phyloP scores from a whole-genome alignment of 2,113 vertebrate genomes.

The Anoura caudifer region DNA sequence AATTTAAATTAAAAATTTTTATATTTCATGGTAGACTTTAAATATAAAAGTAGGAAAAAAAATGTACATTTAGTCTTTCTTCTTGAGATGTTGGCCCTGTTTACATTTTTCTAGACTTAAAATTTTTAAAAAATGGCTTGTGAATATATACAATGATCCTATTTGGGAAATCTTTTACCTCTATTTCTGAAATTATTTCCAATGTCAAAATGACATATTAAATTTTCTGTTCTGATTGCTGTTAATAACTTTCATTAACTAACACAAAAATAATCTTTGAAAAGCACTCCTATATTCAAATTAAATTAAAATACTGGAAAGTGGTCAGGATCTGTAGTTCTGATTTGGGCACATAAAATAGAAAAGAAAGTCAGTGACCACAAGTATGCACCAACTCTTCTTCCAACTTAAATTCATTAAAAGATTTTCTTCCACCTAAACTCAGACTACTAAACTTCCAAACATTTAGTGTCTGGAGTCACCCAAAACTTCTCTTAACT shows the following conservation, averaged over 20 bases:
- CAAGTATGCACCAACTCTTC: slow-evolving; percentile 48
- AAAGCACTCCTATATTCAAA: slow-evolving; percentile 42
- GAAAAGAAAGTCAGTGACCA: slow-evolving; percentile 56
- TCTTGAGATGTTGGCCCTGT: background rate
- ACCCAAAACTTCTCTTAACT: slow-evolving; percentile 23
- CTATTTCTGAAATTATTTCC: slow-evolving; percentile 37
- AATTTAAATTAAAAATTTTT: background rate
- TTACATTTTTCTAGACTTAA: slow-evolving; percentile 24
- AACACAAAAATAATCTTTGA: slow-evolving; percentile 30
- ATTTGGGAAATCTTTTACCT: background rate
- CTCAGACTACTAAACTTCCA: background rate
- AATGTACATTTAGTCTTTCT: background rate
- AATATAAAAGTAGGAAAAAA: background rate
- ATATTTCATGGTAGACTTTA: slow-evolving; percentile 24
- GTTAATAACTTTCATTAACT: slow-evolving; percentile 5
- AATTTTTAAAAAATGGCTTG: slow-evolving; percentile 24
- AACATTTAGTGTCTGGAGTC: slow-evolving; percentile 26
- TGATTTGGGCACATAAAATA: slow-evolving; percentile 31
- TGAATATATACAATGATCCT: background rate
- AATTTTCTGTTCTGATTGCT: slow-evolving; percentile 8
- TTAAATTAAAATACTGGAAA: slow-evolving; percentile 64
- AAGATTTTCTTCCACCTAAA: slow-evolving; percentile 56
- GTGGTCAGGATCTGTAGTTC: slow-evolving; percentile 44
- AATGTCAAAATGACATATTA: slow-evolving; percentile 26
- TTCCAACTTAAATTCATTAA: slow-evolving; percentile 57